These are phyloP conservation scores for Nothobranchius kuhntae DNA, from an alignment of 2,113 vertebrate genomes.

Conservation along the genomic window DNA sequence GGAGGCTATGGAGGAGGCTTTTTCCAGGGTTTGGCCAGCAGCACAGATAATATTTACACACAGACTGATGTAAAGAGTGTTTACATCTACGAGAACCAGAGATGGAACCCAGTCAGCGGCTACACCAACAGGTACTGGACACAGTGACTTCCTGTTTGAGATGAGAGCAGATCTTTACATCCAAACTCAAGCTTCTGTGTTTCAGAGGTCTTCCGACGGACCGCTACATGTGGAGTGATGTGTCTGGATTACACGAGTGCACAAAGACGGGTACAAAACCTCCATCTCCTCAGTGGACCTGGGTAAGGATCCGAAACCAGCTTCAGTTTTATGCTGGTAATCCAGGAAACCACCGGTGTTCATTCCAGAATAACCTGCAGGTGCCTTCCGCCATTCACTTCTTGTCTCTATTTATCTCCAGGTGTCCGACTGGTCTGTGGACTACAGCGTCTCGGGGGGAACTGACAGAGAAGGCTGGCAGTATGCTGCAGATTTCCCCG, in stretches of 20 bases:
- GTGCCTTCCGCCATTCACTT: conserved; percentile 7
- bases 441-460: conserved; percentile 85
- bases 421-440: conserved; percentile 92
- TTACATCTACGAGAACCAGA: conserved; percentile 96
- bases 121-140: conserved; percentile 88
- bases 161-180: too few species aligned
- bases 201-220: conserved; percentile 94
- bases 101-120: conserved; percentile 96
- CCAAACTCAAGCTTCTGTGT: background rate
- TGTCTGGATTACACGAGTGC: conserved; percentile 89
- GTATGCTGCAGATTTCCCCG: conserved; percentile 94
- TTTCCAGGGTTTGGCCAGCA: conserved; percentile 88
- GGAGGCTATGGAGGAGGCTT: conserved; percentile 92
- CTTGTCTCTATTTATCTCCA: conserved; percentile 49
- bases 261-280: conserved; percentile 90
- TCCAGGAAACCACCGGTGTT: background rate
- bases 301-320: conserved; percentile 77
- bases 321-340: background rate
- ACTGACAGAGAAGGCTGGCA: conserved; percentile 96
- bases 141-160: background rate
- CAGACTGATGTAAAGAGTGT: conserved; percentile 92
- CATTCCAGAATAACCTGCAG: background rate
- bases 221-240: conserved; percentile 98
- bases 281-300: conserved; percentile 92
- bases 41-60: conserved; percentile 86